These are phyloP conservation scores for Berghia stephanieae DNA, from an alignment of 1,140 invertebrate genomes.

Conservation along the genomic window DNA sequence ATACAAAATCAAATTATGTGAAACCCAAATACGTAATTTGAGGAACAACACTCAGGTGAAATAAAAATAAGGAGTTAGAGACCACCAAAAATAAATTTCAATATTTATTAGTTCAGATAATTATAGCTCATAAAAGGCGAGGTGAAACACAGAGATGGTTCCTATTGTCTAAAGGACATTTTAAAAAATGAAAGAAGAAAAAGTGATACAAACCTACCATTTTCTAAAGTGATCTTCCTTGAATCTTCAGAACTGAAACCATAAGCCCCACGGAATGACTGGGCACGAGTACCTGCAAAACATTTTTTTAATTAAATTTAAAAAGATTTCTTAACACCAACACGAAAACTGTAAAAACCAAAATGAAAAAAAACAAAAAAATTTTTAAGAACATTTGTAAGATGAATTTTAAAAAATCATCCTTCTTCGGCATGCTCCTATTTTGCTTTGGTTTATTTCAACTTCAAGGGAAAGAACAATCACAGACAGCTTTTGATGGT, in stretches of 20 bases:
- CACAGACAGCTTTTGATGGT: background rate
- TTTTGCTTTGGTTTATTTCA: background rate
- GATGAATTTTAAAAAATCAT: background rate
- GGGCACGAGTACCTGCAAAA: constrained; percentile 52
- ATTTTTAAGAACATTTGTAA: background rate
- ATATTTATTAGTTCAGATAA: no score
- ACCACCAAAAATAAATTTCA: background rate
- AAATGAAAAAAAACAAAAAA: background rate
- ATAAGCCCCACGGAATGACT: constrained; percentile 71
- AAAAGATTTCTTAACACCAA: background rate
- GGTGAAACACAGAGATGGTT: background rate
- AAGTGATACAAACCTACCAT: constrained; percentile 70
- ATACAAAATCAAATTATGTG: constrained; percentile 10
- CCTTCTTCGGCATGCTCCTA: background rate
- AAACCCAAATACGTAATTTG: no score
- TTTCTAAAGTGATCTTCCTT: constrained; percentile 86
- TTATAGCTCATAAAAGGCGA: background rate
- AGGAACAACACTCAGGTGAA: no score
- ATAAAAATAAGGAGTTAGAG: background rate
- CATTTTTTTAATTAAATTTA: background rate
- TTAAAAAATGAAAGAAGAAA: background rate
- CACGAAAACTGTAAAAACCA: background rate
- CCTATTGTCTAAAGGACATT: background rate
- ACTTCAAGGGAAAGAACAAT: background rate
- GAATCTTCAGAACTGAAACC: constrained; percentile 84